Conservation (phyloP, 2,888 invertebrate species). For the Limenitis camilla region DNA sequence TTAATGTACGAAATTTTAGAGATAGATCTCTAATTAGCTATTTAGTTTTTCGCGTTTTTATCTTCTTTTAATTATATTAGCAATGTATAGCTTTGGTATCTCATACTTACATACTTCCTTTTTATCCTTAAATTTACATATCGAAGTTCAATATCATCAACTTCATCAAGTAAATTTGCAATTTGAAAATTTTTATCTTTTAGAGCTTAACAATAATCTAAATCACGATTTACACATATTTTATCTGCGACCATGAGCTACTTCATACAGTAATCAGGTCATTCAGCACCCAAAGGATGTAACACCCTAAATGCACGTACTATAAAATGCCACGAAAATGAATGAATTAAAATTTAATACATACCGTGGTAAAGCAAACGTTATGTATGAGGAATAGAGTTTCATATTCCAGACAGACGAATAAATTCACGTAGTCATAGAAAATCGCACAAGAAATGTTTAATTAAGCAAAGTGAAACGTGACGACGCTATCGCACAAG, state of each 20-base stretch:
- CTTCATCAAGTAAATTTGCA: too few relatives aligned
- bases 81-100: too few relatives aligned
- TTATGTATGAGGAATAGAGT: constrained; percentile 7
- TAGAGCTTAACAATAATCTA: neutral
- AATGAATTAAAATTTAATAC: constrained; percentile 2
- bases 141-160: too few relatives aligned
- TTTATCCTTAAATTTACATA: too few relatives aligned
- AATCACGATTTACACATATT: neutral
- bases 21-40: too few relatives aligned
- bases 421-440: constrained; percentile 22
- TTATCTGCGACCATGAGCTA: constrained; percentile 1
- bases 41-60: too few relatives aligned
- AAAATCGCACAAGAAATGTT: constrained; percentile 43
- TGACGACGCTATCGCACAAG: constrained; percentile 41
- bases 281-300: constrained; percentile 11
- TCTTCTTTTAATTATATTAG: too few relatives aligned
- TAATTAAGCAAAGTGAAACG: constrained; percentile 55
- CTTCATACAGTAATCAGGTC: constrained; percentile 16
- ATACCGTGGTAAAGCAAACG: constrained; percentile 11
- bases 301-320: constrained; percentile 20
- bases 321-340: constrained; percentile 9
- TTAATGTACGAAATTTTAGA: neutral
- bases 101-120: too few relatives aligned
- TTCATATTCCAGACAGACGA: constrained; percentile 7
- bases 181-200: neutral